Conservation (phyloP, 53 echinoderm and acorn worm species). For the Paracentrotus lividus region DNA sequence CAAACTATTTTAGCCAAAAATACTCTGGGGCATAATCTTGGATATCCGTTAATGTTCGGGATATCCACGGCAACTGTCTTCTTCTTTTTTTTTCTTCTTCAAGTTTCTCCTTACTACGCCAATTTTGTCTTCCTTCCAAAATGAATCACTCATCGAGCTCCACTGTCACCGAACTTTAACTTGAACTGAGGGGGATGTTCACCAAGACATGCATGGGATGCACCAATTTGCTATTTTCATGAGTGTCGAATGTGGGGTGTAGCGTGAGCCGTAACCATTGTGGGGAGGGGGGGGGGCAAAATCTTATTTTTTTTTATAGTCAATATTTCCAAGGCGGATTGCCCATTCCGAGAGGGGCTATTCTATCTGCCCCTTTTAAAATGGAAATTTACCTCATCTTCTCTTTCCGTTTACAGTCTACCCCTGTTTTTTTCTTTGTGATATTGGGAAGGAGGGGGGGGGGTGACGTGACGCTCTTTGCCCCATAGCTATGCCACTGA, state of each 20-base stretch:
- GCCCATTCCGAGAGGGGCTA: too few species aligned
- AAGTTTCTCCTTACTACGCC: background rate
- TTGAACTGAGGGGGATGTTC: background rate
- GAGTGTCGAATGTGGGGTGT: background rate
- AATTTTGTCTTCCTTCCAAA: background rate
- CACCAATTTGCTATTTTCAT: background rate
- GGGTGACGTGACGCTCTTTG: too few species aligned
- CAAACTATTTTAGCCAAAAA: conserved; percentile 8
- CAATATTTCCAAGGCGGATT: too few species aligned
- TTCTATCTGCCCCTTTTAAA: too few species aligned
- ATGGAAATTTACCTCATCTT: too few species aligned
- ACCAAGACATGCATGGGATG: background rate
- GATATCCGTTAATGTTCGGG: conserved; percentile 47
- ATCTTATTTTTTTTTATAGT: too few species aligned
- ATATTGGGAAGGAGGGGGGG: too few species aligned
- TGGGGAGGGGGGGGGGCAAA: too few species aligned
- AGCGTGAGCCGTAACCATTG: too few species aligned
- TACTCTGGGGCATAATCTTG: background rate
- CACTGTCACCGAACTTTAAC: conserved; percentile 12
- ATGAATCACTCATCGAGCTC: conserved; percentile 15
- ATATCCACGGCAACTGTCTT: background rate
- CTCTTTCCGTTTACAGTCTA: too few species aligned
- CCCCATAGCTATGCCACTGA: too few species aligned
- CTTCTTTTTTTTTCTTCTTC: background rate
- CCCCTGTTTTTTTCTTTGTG: too few species aligned